Conservation (phyloP, 2,797 vertebrate genomes). For the Eleutherodactylus coqui region DNA sequence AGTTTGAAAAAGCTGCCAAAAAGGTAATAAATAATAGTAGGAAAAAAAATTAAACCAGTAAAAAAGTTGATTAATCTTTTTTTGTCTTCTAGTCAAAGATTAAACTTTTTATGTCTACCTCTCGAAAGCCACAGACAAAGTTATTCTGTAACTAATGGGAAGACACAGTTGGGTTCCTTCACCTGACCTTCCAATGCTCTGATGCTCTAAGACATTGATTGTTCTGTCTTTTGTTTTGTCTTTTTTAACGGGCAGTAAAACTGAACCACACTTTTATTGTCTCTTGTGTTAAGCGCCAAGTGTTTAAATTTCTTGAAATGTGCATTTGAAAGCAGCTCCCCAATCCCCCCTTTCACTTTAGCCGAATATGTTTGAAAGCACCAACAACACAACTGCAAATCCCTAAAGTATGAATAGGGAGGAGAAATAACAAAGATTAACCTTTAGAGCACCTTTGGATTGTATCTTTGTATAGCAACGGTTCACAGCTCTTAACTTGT, state of each 20-base stretch:
- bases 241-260: conserved; percentile 55
- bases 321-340: conserved; percentile 57
- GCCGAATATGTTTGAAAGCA: conserved; percentile 54
- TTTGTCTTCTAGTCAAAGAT: conserved; percentile 17
- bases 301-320: conserved; percentile 57
- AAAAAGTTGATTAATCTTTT: background rate
- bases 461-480: background rate
- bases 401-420: conserved; percentile 19
- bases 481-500: conserved; percentile 15
- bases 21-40: background rate
- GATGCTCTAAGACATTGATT: conserved; percentile 27
- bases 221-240: conserved; percentile 53
- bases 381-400: conserved; percentile 37
- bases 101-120: background rate
- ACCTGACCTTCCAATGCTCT: conserved; percentile 54
- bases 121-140: conserved; percentile 17
- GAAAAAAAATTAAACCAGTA: background rate
- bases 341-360: conserved; percentile 55
- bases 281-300: conserved; percentile 54
- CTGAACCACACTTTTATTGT: conserved; percentile 20
- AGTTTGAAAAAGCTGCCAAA: no score
- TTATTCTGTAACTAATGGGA: conserved; percentile 41
- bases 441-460: conserved; percentile 23
- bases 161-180: conserved; percentile 36
- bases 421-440: conserved; percentile 38